Base-by-base conservation (phyloP, 2,888 invertebrate species). In the Mylabris sibirica region DNA sequence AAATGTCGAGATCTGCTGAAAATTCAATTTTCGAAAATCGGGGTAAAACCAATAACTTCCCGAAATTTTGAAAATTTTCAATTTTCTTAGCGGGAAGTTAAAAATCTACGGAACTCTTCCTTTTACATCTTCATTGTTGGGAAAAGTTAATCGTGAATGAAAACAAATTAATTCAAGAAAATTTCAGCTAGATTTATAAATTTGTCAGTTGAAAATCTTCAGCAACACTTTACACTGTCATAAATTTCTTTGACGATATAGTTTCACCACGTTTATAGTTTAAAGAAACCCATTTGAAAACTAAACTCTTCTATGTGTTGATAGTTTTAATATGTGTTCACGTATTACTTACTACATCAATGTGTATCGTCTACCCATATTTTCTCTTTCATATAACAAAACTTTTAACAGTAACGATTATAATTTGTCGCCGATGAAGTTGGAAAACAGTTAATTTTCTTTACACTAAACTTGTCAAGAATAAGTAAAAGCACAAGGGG, bases 351-450 rank as follows among this genome's bases (percentile, higher is more conserved):
- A 35, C 35, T 17, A 60, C 12, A 34, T 30, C 14, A 30, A 12
- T 11, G 60, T 35, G 35, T 60, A 17, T 30, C 60, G 14, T 26
- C 3, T 60, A 12, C 49, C 2, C 20, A 57, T 24, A 24, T 57
- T 24, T 24, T 57, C 14, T 24, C 14, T 24, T 12, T 11, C 12
- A 57, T 24, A 11, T 14, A 22, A 57, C 57, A 57, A 24, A 38
- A 34, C 60, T 60, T 34, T 60, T 60, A 38, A 34, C 12, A 22
- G 12, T 1, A 12, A 63, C 64, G 59, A 59, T 64, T 57, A 64
- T 53, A 64, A 64, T 64, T 64, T 64, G 64, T 64, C 59, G 64
- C 35, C 53, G 53, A 63, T 63, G 26, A 63, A 63, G 53, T 63
- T 53, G 44, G 63, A 63, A 26, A 63, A 24, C 63, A 49, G 63